Conservation (phyloP, 92 coral and sea anemone genomes). For the Epizoanthus illoricatus region DNA sequence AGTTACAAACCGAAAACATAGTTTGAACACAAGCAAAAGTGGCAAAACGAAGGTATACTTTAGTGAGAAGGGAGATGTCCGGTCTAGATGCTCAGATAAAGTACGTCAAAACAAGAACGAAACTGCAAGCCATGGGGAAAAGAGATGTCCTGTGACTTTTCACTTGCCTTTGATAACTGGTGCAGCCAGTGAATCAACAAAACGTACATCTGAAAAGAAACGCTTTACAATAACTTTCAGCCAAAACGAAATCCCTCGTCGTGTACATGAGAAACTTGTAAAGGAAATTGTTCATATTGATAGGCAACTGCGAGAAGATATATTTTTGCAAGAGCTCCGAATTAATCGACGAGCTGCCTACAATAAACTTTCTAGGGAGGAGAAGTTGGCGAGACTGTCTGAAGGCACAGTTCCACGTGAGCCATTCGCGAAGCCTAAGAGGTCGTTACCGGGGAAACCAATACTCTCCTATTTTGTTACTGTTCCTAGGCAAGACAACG, state of each 20-base stretch:
- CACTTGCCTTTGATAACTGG: not conserved
- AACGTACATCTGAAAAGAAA: not conserved
- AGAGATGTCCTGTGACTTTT: not conserved
- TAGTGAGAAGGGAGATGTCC: not conserved
- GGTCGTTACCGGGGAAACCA: not conserved
- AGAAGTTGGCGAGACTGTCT: not conserved
- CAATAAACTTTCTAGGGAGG: slow-evolving; percentile 14
- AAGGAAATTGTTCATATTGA: slow-evolving; percentile 47
- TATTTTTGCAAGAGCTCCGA: slow-evolving; percentile 33
- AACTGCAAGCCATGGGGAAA: not conserved
- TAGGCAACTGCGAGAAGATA: slow-evolving; percentile 48
- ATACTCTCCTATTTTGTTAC: not conserved
- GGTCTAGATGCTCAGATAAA: not conserved
- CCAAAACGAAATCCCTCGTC: slow-evolving; percentile 14
- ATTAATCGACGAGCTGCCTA: slow-evolving; percentile 17
- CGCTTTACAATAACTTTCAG: slow-evolving; percentile 23
- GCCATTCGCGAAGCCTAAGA: not conserved
- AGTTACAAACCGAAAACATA: not conserved
- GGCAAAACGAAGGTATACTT: not conserved
- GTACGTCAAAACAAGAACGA: not conserved
- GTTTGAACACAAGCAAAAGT: not conserved
- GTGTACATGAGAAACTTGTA: slow-evolving; percentile 39
- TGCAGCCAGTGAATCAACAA: not conserved
- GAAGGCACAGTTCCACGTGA: not conserved
- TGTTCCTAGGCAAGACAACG: not conserved